Evolutionary conservation across 2,888 invertebrate species (phyloP).

Genomic region (Athalia circularis): DNA sequence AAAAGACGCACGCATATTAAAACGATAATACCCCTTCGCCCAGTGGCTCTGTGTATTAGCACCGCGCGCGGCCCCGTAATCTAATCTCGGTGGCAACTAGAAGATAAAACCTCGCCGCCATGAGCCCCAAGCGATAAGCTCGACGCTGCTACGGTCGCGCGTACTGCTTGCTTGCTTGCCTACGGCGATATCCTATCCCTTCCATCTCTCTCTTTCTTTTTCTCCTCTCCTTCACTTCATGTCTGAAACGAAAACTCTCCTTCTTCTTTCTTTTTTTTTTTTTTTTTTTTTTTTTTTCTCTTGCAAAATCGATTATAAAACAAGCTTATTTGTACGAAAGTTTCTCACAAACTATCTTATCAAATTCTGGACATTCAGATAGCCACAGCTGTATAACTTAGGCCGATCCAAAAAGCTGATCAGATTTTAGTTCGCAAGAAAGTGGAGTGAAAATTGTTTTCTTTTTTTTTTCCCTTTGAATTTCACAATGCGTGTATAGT

Average conservation of each 20-base stretch:
- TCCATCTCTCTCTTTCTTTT: not conserved
- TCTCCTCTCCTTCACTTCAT: not conserved
- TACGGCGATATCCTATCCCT: not conserved
- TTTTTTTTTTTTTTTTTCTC: not conserved
- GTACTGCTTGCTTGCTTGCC: not conserved
- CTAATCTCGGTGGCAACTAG: slow-evolving; percentile 33
- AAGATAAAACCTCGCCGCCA: slow-evolving; percentile 29
- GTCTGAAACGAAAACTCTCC: not conserved
- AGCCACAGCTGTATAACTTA: too few species aligned
- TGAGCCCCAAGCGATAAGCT: slow-evolving; percentile 5
- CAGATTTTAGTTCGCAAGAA: too few species aligned
- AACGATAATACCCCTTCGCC: too few species aligned
- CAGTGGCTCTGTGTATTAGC: slow-evolving; percentile 11
- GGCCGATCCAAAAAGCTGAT: too few species aligned
- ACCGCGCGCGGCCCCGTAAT: slow-evolving; percentile 23
- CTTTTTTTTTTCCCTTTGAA: too few species aligned
- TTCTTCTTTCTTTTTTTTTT: too few species aligned
- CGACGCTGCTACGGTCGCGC: not conserved
- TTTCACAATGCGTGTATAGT: too few species aligned
- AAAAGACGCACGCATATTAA: too few species aligned
- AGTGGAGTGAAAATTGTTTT: too few species aligned
- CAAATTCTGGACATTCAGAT: too few species aligned
- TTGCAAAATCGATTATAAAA: not conserved
- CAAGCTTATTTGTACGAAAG: not conserved
- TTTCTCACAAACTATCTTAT: too few species aligned